Percentiles rank a stretch among this genome's conserved stretches.
Evolutionary conservation across 1,140 invertebrate species (phyloP).

Genomic region (Anastatus disparis): DNA sequence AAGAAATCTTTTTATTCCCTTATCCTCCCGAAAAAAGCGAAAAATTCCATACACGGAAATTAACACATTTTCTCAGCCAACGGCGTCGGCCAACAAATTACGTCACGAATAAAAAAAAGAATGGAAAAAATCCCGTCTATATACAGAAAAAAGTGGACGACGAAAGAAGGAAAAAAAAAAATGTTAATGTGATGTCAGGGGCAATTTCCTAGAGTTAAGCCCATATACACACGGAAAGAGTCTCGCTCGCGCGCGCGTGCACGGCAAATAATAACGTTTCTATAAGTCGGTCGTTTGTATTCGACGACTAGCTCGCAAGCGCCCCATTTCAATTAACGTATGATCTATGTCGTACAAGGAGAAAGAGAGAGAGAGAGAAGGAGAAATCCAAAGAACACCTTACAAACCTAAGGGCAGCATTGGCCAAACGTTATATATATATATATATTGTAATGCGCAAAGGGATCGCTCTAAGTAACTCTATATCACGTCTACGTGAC

Average conservation of each 20-base stretch:
- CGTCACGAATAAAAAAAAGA: conserved; percentile 12
- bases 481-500: conserved; percentile 68
- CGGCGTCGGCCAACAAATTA: background rate
- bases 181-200: conserved; percentile 22
- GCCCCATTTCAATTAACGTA: conserved; percentile 69
- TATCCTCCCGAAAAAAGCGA: too few relatives aligned
- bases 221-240: background rate
- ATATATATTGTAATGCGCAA: conserved; percentile 21
- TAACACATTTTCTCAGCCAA: background rate
- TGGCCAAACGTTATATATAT: conserved; percentile 51
- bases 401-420: conserved; percentile 58
- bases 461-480: conserved; percentile 63
- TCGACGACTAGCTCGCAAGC: conserved; percentile 59
- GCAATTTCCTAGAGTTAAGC: conserved; percentile 36
- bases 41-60: too few relatives aligned
- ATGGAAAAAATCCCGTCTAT: background rate
- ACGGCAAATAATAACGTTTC: conserved; percentile 66
- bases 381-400: conserved; percentile 53
- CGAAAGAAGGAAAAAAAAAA: background rate
- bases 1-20: too few relatives aligned
- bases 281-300: conserved; percentile 69
- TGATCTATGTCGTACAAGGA: conserved; percentile 67
- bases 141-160: background rate
- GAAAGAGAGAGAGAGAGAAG: too few relatives aligned
- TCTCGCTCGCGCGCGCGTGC: background rate